Evolutionary conservation across 2,888 invertebrate species (phyloP), one percentile per base, ranked within the genome.

Genomic region (Mimas tiliae): DNA sequence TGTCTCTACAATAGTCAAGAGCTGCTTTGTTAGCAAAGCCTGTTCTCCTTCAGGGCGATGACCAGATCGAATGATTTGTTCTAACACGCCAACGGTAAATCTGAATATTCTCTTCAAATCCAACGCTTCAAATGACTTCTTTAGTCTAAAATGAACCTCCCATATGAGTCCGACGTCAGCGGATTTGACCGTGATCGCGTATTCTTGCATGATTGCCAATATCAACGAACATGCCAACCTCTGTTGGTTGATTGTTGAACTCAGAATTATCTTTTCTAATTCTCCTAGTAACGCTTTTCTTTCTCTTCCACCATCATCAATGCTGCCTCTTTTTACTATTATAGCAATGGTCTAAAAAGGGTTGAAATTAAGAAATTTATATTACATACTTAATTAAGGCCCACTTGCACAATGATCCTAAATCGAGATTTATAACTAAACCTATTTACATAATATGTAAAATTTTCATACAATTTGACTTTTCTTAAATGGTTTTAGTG

Each of bases 81-180:
- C 91, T 52, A 93, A 77, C 12, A 92, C 88, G 63, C 91, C 85
- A 66, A 93, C 92, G 67, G 90, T 89, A 78, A 93, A 93, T 70
- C 92, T 83, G 83, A 98, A 97, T 82, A 98, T 97, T 71, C 95
- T 94, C 79, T 96, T 96, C 73, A 98, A 91, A 83, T 98, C 97
- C 63, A 95, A 94, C 27, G 94, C 95, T 94, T 98, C 98, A 92
- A 98, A 98, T 52, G 96, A 95, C 77, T 96, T 96, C 87, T 98
- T 98, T 42, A 97, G 96, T 80, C 95, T 95, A 78, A 96, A 96
- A 88, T 98, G 98, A 47, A 96, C 95, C 87, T 98, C 98, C 97
- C 97, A 98, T 53, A 98, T 96, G 63, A 98, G 92, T 7, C 98
- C 98, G 12, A 98, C 96, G 88, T 97, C 97, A 45, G 97, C 96